phyloP scores from a whole-genome alignment of 2,888 invertebrate species.

The Limnephilus auricula region DNA sequence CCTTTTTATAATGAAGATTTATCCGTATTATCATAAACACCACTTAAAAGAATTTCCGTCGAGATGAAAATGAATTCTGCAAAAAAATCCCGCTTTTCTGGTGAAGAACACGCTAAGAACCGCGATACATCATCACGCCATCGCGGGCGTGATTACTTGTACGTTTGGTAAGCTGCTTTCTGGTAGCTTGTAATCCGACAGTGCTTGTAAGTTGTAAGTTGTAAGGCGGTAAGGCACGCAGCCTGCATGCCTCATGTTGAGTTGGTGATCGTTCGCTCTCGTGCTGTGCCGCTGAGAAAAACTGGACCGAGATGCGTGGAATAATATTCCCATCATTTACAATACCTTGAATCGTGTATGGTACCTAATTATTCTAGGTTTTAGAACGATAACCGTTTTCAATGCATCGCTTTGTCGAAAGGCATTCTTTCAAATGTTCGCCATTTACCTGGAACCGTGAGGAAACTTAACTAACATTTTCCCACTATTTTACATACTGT shows the following conservation, averaged over 20 bases:
- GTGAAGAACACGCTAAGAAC: background rate
- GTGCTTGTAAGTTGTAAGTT: background rate
- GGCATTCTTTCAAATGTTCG: background rate
- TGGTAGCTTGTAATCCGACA: background rate
- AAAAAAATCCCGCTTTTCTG: background rate
- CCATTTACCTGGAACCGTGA: too few species aligned
- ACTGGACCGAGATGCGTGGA: background rate
- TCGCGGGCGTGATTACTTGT: background rate
- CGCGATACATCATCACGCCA: background rate
- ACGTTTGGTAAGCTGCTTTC: background rate
- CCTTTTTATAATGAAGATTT: background rate
- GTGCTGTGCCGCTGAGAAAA: background rate
- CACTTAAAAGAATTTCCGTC: background rate
- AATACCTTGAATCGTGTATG: too few species aligned
- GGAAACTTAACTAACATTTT: background rate
- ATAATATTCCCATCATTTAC: background rate
- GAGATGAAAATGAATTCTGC: background rate
- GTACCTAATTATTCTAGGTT: background rate
- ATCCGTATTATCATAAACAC: background rate
- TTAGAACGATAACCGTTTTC: background rate
- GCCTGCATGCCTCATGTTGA: background rate
- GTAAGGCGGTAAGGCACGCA: background rate
- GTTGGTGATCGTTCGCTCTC: background rate
- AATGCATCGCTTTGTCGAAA: background rate
- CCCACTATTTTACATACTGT: too few species aligned